phyloP scores from a whole-genome alignment of 2,113 vertebrate genomes.

The Spea multiplicata region DNA sequence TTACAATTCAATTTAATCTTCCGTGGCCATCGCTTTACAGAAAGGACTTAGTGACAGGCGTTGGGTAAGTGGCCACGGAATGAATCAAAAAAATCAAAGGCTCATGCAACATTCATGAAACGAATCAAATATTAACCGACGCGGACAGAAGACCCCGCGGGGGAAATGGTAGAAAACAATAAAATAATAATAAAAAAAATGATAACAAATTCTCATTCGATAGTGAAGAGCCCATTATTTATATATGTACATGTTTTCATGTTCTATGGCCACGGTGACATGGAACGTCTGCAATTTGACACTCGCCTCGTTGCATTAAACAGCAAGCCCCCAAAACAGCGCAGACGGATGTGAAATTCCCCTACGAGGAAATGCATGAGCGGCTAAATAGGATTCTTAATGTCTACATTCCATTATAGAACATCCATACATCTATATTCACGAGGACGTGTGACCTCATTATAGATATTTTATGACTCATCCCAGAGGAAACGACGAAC shows the following conservation, averaged over 20 bases:
- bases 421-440: neutral
- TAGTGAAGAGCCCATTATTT: neutral
- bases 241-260: neutral
- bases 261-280: neutral
- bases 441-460: neutral
- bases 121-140: conserved; percentile 10
- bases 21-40: neutral
- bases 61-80: neutral
- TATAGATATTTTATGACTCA: conserved; percentile 21
- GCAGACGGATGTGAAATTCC: too few relatives aligned
- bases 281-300: too few relatives aligned
- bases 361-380: conserved; percentile 3
- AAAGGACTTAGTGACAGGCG: neutral
- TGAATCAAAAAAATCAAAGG: conserved; percentile 23
- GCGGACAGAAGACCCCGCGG: neutral
- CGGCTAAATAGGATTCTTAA: conserved; percentile 12
- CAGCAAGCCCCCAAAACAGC: too few relatives aligned
- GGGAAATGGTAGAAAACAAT: neutral
- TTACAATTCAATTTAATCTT: neutral
- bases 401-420: conserved; percentile 25
- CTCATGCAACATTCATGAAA: conserved; percentile 15
- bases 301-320: too few relatives aligned
- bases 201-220: conserved; percentile 6
- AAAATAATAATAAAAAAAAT: too few relatives aligned
- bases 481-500: conserved; percentile 9